A percentile compares a stretch with the other conserved stretches of the same genome.
Evolutionary conservation across 2,888 invertebrate species (phyloP).

Genomic region (Xestia c-nigrum): DNA sequence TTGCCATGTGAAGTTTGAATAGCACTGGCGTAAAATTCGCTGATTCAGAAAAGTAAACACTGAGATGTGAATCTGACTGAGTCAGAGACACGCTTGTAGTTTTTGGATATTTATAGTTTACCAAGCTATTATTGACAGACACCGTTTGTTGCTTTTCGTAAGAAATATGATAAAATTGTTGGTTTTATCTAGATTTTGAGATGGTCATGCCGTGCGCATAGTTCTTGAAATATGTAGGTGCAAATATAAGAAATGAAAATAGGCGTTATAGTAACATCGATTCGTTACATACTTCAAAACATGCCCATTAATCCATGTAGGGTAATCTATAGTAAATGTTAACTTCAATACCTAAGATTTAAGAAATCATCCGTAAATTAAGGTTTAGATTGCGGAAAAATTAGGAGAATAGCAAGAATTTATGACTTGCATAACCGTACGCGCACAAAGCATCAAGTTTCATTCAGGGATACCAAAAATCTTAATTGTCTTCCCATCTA

Average conservation of each 20-base stretch:
- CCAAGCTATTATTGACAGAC: constrained; percentile 29
- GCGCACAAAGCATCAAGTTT: background rate
- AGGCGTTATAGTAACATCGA: background rate
- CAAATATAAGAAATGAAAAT: background rate
- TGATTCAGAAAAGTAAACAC: constrained; percentile 34
- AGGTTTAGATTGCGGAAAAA: background rate
- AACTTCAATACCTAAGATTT: background rate
- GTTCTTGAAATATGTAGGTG: background rate
- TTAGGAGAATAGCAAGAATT: background rate
- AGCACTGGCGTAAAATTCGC: constrained; percentile 31
- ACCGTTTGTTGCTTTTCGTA: constrained; percentile 19
- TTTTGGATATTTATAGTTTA: constrained; percentile 24
- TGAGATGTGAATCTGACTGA: constrained; percentile 16
- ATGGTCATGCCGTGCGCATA: background rate
- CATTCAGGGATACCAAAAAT: constrained; percentile 8
- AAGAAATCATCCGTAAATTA: background rate
- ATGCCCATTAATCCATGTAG: background rate
- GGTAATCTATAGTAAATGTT: background rate
- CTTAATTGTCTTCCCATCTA: constrained; percentile 27
- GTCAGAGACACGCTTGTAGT: background rate
- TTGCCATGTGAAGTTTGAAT: constrained; percentile 38
- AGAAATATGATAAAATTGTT: constrained; percentile 14
- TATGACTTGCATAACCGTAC: background rate
- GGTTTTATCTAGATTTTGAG: constrained; percentile 9
- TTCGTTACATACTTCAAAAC: background rate